A percentile compares a stretch with the other conserved stretches of the same genome.
Conservation (phyloP, 2,113 vertebrate genomes). For the Nesogale talazaci region DNA sequence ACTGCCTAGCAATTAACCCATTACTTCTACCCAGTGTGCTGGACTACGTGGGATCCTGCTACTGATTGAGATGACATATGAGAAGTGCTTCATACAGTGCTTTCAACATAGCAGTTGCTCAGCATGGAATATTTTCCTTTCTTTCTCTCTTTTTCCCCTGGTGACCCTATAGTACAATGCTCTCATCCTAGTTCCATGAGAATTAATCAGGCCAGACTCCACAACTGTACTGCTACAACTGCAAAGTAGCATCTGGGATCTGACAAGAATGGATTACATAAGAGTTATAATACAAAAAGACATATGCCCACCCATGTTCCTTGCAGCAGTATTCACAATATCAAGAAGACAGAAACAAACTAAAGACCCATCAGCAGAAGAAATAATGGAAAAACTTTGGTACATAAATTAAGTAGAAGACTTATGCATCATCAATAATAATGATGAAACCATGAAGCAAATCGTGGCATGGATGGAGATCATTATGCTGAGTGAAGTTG, state of each 20-base stretch:
- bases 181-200: neutral
- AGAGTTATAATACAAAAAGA: no score
- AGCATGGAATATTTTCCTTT: neutral
- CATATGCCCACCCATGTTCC: no score
- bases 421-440: no score
- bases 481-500: no score
- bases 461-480: no score
- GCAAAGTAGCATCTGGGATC: neutral
- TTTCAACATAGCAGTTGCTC: neutral
- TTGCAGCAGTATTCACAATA: no score
- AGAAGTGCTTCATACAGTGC: neutral
- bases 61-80: neutral
- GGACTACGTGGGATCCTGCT: neutral
- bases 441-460: no score
- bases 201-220: neutral
- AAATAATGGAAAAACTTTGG: no score
- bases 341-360: no score
- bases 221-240: neutral
- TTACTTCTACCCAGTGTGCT: neutral
- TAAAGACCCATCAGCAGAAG: no score
- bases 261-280: no score
- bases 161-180: neutral
- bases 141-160: neutral
- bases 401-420: no score
- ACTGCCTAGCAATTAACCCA: neutral